These are phyloP conservation scores for Zeuzera pyrina DNA, from an alignment of 2,888 invertebrate species.

Conservation along the genomic window DNA sequence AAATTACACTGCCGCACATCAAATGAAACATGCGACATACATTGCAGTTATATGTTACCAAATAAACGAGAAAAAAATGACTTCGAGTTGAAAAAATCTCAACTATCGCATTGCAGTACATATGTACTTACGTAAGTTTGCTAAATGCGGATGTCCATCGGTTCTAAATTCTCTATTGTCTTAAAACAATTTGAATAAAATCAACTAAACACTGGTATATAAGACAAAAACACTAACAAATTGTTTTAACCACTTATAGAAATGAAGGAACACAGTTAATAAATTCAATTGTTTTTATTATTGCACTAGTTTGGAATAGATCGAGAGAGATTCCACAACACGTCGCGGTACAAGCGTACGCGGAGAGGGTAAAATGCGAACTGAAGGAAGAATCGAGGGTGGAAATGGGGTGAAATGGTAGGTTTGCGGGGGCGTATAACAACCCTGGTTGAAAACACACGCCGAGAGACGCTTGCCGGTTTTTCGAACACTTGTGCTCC, in stretches of 20 bases:
- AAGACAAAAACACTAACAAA: conserved; percentile 6
- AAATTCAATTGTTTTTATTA: conserved; percentile 41
- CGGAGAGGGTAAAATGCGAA: conserved; percentile 33
- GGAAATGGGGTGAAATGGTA: conserved; percentile 35
- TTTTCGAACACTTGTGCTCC: conserved; percentile 10
- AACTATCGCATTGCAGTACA: conserved; percentile 64
- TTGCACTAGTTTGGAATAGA: conserved; percentile 55
- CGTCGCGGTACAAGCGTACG: conserved; percentile 25
- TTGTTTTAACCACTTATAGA: conserved; percentile 20
- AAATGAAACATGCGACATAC: no score
- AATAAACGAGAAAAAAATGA: no score
- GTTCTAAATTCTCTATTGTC: not conserved
- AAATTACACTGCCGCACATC: no score
- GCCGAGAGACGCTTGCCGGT: conserved; percentile 25
- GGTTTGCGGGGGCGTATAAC: conserved; percentile 36
- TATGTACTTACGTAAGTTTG: conserved; percentile 60
- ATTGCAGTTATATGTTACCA: no score
- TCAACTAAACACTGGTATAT: conserved; percentile 10
- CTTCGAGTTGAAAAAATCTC: no score
- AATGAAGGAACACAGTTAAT: conserved; percentile 23
- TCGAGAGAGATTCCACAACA: conserved; percentile 33
- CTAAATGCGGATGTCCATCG: conserved; percentile 19
- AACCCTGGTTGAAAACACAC: conserved; percentile 23
- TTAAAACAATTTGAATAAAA: conserved; percentile 15
- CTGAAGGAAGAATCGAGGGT: conserved; percentile 32